Base-by-base conservation (phyloP, 1,140 invertebrate species). In the Gryon sp. region DNA sequence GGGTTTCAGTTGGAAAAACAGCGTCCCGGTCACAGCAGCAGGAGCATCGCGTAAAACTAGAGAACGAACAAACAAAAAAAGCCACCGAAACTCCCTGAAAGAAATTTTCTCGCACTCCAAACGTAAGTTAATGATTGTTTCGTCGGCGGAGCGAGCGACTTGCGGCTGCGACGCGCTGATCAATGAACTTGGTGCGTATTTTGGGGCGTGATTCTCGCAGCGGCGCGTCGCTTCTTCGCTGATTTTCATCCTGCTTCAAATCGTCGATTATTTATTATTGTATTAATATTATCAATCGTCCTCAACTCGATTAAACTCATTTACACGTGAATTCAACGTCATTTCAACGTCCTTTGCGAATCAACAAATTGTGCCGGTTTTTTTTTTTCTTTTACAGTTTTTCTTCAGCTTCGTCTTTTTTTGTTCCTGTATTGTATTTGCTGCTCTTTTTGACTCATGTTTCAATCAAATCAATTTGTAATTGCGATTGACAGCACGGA, bases 171-270 rank as follows among this genome's bases (percentile, higher is more conserved):
- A 72, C 41, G 19, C 72, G 40, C 30, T 84, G 81, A 84, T 86
- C 83, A 85, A 84, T 86, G 79, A 86, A 85, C 83, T 69, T 66
- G 59, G 69, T 75, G 57, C 26, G 38, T 48, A 6, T n/a, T 75
- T 80, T 78, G 82, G 81, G 76, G 80, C 74, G 79, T 83, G 78
- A 80, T 81, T 50, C 46, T 69, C 50, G 41, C 20, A 76, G 16
- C 24, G 16, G 43, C 30, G 40, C 48, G 50, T 46, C 66, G 34
- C 24, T 65, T 52, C 73, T 52, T 41, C 20, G 22, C 72, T 26
- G 68, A 70, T 74, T 15, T 65, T 81, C 73, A 12, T 22, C 36
- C 14, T 43, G 20, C 19, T 43, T 57, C 18, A 11, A 9, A 11
- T 14, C 7, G 15, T 7, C 24, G 38, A 57, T 43, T 43, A 32